These are phyloP conservation scores for Desmophyllum pertusum DNA, from an alignment of 92 coral and sea anemone species.

Conservation along the genomic window DNA sequence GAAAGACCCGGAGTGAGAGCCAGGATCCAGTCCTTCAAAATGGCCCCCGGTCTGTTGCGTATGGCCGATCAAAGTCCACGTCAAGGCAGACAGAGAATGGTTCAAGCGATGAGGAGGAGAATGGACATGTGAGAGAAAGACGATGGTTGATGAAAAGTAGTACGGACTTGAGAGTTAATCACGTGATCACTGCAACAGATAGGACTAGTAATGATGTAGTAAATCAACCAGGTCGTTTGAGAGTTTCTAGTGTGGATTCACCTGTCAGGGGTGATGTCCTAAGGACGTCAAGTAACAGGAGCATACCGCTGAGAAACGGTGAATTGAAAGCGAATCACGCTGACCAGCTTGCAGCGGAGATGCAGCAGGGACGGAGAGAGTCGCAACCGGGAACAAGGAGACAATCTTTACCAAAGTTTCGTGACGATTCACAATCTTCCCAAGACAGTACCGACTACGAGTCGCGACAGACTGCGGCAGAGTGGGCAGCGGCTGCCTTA, in stretches of 20 bases:
- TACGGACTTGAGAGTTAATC: slow-evolving; percentile 3
- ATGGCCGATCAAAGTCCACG: slow-evolving; percentile 37
- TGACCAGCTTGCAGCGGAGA: slow-evolving; percentile 65
- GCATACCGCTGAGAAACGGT: not conserved
- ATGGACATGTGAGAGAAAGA: not conserved
- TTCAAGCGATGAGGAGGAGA: slow-evolving; percentile 62
- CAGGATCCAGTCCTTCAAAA: slow-evolving; percentile 38
- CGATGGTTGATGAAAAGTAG: slow-evolving; percentile 31
- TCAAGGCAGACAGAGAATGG: slow-evolving; percentile 48
- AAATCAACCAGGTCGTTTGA: slow-evolving; percentile 3
- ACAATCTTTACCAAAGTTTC: slow-evolving; percentile 29
- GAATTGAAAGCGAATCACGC: slow-evolving; percentile 50
- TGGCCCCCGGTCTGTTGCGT: slow-evolving; percentile 36
- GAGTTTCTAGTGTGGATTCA: slow-evolving; percentile 41
- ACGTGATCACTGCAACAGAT: not conserved
- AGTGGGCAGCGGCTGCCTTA: slow-evolving; percentile 79
- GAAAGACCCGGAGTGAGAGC: slow-evolving; percentile 42
- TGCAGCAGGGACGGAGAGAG: slow-evolving; percentile 52
- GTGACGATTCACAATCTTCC: slow-evolving; percentile 73
- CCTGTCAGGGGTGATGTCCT: slow-evolving; percentile 6
- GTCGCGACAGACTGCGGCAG: slow-evolving; percentile 83
- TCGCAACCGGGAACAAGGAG: slow-evolving; percentile 45
- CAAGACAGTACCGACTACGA: slow-evolving; percentile 74
- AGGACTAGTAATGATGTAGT: not conserved
- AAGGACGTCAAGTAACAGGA: not conserved